These are phyloP conservation scores for Zapus hudsonius DNA, from an alignment of 2,113 vertebrate genomes.

Conservation along the genomic window DNA sequence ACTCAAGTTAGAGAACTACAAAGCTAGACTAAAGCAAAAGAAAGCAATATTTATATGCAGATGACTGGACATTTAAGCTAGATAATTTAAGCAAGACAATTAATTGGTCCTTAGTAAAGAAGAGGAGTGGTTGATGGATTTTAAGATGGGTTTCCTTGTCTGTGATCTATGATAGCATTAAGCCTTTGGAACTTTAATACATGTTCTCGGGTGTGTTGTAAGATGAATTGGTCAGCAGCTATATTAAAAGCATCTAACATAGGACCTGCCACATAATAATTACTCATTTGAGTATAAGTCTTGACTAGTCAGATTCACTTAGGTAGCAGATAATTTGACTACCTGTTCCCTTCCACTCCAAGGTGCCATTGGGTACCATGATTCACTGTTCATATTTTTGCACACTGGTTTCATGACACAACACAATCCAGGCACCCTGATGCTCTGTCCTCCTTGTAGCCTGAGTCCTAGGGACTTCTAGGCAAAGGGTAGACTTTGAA, in stretches of 20 bases:
- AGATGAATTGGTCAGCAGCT: background rate
- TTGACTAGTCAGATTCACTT: background rate
- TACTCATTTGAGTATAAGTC: background rate
- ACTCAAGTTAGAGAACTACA: background rate
- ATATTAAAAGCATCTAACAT: background rate
- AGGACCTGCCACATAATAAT: background rate
- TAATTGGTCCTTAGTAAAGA: background rate
- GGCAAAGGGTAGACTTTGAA: background rate
- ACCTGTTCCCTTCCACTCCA: background rate
- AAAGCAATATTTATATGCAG: background rate
- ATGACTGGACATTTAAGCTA: background rate
- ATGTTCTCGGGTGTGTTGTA: background rate
- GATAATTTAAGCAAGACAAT: too few species aligned
- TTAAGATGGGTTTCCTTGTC: background rate
- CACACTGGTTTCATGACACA: background rate
- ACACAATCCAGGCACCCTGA: too few species aligned
- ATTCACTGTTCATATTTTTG: background rate
- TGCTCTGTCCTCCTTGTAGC: too few species aligned
- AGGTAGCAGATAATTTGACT: background rate
- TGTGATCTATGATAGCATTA: background rate
- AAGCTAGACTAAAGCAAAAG: background rate
- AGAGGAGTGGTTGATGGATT: background rate
- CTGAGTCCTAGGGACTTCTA: background rate
- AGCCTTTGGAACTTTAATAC: background rate
- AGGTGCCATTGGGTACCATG: background rate